phyloP scores from a whole-genome alignment of 2,113 vertebrate genomes.

The Cyprinodon variegatus region DNA sequence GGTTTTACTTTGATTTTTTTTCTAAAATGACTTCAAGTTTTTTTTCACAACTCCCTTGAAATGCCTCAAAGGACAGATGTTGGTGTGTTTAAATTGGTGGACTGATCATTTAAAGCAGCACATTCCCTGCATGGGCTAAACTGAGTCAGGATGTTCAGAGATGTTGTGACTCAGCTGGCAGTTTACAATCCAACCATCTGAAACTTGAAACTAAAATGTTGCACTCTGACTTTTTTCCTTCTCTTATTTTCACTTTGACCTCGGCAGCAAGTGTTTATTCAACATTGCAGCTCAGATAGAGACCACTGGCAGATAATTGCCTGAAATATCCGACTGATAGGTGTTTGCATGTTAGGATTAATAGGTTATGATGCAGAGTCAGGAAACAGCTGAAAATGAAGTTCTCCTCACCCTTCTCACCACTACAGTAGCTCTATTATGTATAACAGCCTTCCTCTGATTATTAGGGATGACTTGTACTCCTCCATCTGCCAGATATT shows the following conservation, averaged over 20 bases:
- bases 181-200: too few species aligned
- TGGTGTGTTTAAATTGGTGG: neutral
- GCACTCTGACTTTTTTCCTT: neutral
- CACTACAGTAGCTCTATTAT: conserved; percentile 61
- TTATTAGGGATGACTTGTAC: conserved; percentile 35
- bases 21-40: too few species aligned
- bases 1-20: too few species aligned
- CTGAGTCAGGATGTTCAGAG: neutral
- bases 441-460: conserved; percentile 16
- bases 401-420: conserved; percentile 9
- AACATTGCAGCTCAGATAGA: neutral
- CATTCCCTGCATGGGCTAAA: neutral
- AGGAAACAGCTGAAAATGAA: conserved; percentile 24
- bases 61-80: neutral
- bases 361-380: conserved; percentile 47
- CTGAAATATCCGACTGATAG: conserved; percentile 60
- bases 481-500: conserved; percentile 41
- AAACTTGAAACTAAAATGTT: too few species aligned
- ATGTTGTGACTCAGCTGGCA: neutral
- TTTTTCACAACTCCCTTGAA: neutral
- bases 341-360: conserved; percentile 47
- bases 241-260: neutral
- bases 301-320: conserved; percentile 34
- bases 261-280: neutral
- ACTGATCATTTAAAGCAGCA: neutral